Base-by-base conservation (phyloP, 2,113 vertebrate species). In the Chaenogobius annularis region DNA sequence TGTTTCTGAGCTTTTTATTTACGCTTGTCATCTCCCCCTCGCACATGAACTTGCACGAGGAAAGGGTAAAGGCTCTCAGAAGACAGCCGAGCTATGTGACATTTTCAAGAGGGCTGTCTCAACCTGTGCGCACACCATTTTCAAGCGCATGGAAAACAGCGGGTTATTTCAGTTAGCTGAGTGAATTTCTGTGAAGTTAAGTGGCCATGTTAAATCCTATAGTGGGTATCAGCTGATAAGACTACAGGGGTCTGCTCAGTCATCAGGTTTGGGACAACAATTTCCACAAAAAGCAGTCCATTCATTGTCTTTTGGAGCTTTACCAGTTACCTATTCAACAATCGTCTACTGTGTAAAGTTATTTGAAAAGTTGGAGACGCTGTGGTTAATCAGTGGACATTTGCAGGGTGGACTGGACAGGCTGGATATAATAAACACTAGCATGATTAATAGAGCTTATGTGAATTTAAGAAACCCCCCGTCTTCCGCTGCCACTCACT, bases 401-500 rank as follows among this genome's bases (percentile, higher is more conserved):
- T 43, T 10, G 13, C 89, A 83, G 48, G 69, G 80, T 69, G 40
- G 74, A 64, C 76, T 64, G 7, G 86, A 73, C 83, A 81, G 86
- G 85, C 92, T 88, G 5, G 8, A 40, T 40, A 3, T 76, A 82
- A 90, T 76, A 82, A 91, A 88, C 86, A 87, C 84, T 73, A 76
- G 20, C 79, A 83, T 85, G 89, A 93, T 92, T 88, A 93, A 93
- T 91, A 82, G 81, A 82, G 83, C 86, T 92, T 85, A 85, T 87
- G 80, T 81, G 80, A 75, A 85, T 88, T 84, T 86, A 87, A 74
- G 73, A 69, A 72, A 31, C 79, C 66, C 59, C 68, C 71, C 11
- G 74, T 55, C 73, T 78, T 66, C 72, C 64, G 48, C 74, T 68
- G 74, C 84, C 61, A 80, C 76, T 79, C 75, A 35, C 79, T 83